Percentiles rank a stretch among this genome's conserved stretches.
phyloP scores from a whole-genome alignment of 2,888 invertebrate genomes.

The Aphidoletes aphidimyza region DNA sequence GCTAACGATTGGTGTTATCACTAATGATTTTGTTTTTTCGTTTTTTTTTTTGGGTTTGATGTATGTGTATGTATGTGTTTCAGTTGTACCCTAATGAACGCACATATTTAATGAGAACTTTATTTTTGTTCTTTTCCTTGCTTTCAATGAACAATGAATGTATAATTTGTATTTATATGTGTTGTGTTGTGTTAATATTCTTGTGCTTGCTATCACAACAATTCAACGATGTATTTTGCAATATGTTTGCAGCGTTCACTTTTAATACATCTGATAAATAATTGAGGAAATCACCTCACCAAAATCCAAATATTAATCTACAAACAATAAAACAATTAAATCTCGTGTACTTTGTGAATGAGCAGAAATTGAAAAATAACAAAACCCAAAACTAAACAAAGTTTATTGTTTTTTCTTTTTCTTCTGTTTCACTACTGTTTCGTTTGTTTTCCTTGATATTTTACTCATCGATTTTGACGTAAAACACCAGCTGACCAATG shows the following conservation, averaged over 20 bases:
- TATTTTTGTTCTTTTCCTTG: background rate
- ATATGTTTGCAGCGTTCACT: no score
- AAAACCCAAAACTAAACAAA: background rate
- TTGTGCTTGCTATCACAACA: conserved; percentile 4
- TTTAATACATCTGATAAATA: no score
- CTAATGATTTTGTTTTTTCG: no score
- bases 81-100: background rate
- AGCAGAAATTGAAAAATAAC: background rate
- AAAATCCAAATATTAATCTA: no score
- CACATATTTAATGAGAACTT: background rate
- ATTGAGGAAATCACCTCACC: no score
- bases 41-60: background rate
- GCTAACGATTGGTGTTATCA: no score
- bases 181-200: no score
- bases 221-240: background rate
- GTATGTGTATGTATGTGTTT: no score
- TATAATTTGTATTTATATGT: no score
- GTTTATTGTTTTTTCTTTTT: background rate
- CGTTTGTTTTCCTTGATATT: conserved; percentile 32
- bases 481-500: conserved; percentile 40
- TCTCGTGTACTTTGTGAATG: background rate
- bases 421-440: background rate
- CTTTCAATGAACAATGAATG: background rate
- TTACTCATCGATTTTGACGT: conserved; percentile 13
- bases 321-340: no score